These are phyloP conservation scores for Thomomys bottae DNA, from an alignment of 2,113 vertebrate species.

Conservation along the genomic window DNA sequence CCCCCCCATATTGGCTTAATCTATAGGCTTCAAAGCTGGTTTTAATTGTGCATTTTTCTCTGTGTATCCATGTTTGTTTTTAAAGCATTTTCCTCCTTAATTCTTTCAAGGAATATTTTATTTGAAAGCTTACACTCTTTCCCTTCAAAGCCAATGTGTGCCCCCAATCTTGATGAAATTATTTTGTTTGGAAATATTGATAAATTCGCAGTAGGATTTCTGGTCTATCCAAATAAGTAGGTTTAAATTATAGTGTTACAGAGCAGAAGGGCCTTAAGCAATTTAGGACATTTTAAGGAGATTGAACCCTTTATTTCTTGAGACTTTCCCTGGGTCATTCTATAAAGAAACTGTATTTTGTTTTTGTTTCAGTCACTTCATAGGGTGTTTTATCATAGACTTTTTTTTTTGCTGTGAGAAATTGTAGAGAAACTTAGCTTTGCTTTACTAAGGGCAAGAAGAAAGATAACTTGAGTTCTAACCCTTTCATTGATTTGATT, in stretches of 20 bases:
- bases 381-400: not conserved
- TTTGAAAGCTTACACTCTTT: conserved; percentile 55
- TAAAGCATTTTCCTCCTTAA: not conserved
- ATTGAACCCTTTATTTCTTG: conserved; percentile 26
- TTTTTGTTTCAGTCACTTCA: conserved; percentile 21
- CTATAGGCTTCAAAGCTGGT: conserved; percentile 59
- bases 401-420: not conserved
- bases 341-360: not conserved
- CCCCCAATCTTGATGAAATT: conserved; percentile 62
- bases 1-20: conserved; percentile 1
- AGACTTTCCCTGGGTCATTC: conserved; percentile 22
- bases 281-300: conserved; percentile 37
- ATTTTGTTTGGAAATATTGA: conserved; percentile 59
- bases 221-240: conserved; percentile 51
- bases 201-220: conserved; percentile 57
- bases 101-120: conserved; percentile 63
- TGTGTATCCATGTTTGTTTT: conserved; percentile 59
- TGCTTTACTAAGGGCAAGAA: conserved; percentile 25
- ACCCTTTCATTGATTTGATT: conserved; percentile 29
- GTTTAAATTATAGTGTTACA: conserved; percentile 60
- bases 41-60: conserved; percentile 64
- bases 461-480: not conserved
- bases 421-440: not conserved
- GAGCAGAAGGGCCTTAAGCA: not conserved
- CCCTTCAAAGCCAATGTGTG: conserved; percentile 20